These are phyloP conservation scores for Epinephelus coioides DNA, from an alignment of 2,797 vertebrate genomes.

Conservation along the genomic window DNA sequence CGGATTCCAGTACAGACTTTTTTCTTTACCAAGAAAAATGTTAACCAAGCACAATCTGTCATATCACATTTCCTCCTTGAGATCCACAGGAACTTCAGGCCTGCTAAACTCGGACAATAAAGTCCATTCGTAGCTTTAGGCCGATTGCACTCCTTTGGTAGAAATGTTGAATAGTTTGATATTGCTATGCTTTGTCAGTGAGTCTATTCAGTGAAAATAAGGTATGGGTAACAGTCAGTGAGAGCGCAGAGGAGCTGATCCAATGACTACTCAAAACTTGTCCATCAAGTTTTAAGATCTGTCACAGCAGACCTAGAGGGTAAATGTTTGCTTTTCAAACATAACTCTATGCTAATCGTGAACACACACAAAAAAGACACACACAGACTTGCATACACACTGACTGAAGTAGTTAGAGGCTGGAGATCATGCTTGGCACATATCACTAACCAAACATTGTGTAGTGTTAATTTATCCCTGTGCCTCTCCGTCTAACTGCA, in stretches of 20 bases:
- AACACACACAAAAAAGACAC: conserved; percentile 39
- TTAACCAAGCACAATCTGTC: conserved; percentile 5
- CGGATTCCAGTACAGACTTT: neutral
- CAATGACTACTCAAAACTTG: conserved; percentile 52
- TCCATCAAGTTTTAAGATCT: conserved; percentile 70
- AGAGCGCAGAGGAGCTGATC: conserved; percentile 43
- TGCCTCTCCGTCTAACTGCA: conserved; percentile 51
- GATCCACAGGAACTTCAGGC: conserved; percentile 6
- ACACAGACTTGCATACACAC: conserved; percentile 16
- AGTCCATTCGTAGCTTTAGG: conserved; percentile 36
- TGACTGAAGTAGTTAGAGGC: conserved; percentile 42
- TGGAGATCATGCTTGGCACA: conserved; percentile 73
- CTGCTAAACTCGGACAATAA: neutral
- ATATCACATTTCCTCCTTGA: conserved; percentile 13
- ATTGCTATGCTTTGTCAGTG: conserved; percentile 38
- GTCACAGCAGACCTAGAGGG: conserved; percentile 66
- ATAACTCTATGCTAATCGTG: conserved; percentile 62
- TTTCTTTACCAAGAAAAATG: neutral
- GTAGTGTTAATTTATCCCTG: conserved; percentile 77
- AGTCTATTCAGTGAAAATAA: conserved; percentile 51
- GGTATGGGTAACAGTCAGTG: conserved; percentile 31
- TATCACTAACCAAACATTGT: conserved; percentile 80
- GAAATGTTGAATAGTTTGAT: conserved; percentile 49
- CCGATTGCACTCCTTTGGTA: conserved; percentile 36
- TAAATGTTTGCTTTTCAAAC: conserved; percentile 84